phyloP scores from a whole-genome alignment of 1,140 invertebrate species.

The Drosophila nigromelanica region DNA sequence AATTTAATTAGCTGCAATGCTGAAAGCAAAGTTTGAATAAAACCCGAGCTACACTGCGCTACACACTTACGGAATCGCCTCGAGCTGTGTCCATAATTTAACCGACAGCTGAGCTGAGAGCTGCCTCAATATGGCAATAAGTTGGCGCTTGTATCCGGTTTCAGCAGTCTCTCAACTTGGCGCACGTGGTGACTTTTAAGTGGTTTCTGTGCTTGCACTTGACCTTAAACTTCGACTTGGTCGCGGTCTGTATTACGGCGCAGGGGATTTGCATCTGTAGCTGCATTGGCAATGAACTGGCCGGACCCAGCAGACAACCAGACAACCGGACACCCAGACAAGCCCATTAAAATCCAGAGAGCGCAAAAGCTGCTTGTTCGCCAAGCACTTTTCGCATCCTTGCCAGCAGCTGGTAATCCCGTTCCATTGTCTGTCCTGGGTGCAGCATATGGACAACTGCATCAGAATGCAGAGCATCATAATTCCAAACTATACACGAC shows the following conservation, averaged over 20 bases:
- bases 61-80: constrained; percentile 1
- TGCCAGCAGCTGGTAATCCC: constrained; percentile 22
- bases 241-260: background rate
- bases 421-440: constrained; percentile 14
- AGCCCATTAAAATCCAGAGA: constrained; percentile 58
- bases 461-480: constrained; percentile 59
- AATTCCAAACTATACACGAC: constrained; percentile 28
- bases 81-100: constrained; percentile 67
- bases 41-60: background rate
- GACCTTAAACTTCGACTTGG: constrained; percentile 73
- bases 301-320: background rate
- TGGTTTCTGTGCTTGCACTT: constrained; percentile 59
- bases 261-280: constrained; percentile 34
- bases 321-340: constrained; percentile 19
- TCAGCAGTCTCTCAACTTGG: constrained; percentile 8
- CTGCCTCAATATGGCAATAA: constrained; percentile 72
- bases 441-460: constrained; percentile 59
- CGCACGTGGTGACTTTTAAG: constrained; percentile 63
- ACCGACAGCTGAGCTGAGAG: constrained; percentile 53
- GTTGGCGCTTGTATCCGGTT: constrained; percentile 45
- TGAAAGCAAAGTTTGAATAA: constrained; percentile 3
- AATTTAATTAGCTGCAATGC: constrained; percentile 32
- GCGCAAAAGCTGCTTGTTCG: constrained; percentile 1
- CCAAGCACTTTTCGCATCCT: constrained; percentile 14
- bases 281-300: constrained; percentile 17